Conservation (phyloP, 2,113 vertebrate species). For the Macquaria ambigua region DNA sequence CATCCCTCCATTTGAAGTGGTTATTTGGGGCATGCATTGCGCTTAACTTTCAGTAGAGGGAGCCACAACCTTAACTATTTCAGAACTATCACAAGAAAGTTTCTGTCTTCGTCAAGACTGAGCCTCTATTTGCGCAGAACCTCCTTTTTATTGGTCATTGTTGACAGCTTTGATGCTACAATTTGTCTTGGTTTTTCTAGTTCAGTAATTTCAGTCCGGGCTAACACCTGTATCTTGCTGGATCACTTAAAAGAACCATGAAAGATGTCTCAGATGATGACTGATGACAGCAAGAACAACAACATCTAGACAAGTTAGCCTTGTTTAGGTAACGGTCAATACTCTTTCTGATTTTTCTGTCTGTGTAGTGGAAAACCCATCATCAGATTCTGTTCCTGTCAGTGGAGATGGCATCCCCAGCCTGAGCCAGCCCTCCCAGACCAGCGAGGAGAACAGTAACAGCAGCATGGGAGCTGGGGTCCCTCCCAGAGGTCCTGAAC, state of each 20-base stretch:
- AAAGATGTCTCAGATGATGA: background rate
- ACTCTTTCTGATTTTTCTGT: slow-evolving; percentile 8
- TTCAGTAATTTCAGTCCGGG: background rate
- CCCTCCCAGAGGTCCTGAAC: slow-evolving; percentile 87
- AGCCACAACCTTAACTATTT: slow-evolving; percentile 50
- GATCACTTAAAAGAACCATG: background rate
- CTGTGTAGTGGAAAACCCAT: slow-evolving; percentile 59
- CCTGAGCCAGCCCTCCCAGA: slow-evolving; percentile 85
- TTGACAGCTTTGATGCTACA: background rate
- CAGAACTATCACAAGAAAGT: background rate
- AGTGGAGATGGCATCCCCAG: slow-evolving; percentile 84
- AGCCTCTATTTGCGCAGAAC: background rate
- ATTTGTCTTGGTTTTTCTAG: background rate
- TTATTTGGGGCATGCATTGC: slow-evolving; percentile 43
- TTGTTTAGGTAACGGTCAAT: background rate
- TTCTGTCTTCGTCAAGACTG: background rate
- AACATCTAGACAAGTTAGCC: background rate
- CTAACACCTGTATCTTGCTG: background rate
- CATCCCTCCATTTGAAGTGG: background rate
- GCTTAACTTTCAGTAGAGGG: slow-evolving; percentile 66
- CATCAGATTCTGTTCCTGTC: slow-evolving; percentile 50
- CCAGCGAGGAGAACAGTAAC: slow-evolving; percentile 87
- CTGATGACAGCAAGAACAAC: background rate
- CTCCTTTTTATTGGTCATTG: background rate
- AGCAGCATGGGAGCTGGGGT: slow-evolving; percentile 56